Evolutionary conservation across 2,797 vertebrate species (phyloP).

Genomic region (Darevskia nairensis): DNA sequence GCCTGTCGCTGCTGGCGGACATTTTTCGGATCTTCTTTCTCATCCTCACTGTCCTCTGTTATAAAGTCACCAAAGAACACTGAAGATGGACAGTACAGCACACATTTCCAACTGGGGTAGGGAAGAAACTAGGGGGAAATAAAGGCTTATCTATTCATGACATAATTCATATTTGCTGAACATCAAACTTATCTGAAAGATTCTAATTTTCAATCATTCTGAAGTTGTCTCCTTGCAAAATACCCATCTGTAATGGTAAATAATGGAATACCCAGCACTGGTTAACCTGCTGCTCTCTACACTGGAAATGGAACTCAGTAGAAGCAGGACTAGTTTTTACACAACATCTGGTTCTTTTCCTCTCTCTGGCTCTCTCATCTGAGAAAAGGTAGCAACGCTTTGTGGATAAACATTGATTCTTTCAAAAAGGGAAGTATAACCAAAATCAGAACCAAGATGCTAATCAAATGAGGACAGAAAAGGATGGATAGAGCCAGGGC

Average conservation of each 20-base stretch:
- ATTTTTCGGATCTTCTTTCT: slow-evolving; percentile 93
- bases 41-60: slow-evolving; percentile 95
- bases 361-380: not conserved
- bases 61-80: slow-evolving; percentile 44
- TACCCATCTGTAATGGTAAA: not conserved
- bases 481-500: not conserved
- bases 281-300: not conserved
- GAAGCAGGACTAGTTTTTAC: not conserved
- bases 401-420: not conserved
- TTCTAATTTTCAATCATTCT: not conserved
- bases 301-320: not conserved
- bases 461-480: not conserved
- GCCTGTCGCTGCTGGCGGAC: slow-evolving; percentile 95
- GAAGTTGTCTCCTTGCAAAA: not conserved
- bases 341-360: not conserved
- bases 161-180: not conserved
- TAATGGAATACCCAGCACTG: not conserved
- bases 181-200: not conserved
- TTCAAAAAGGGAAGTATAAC: not conserved
- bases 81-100: not conserved
- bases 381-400: not conserved
- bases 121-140: not conserved
- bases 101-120: not conserved
- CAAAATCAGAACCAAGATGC: not conserved
- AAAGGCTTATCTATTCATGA: fast-evolving